These are phyloP conservation scores for Formica exsecta DNA, from an alignment of 1,140 invertebrate species.

Conservation along the genomic window DNA sequence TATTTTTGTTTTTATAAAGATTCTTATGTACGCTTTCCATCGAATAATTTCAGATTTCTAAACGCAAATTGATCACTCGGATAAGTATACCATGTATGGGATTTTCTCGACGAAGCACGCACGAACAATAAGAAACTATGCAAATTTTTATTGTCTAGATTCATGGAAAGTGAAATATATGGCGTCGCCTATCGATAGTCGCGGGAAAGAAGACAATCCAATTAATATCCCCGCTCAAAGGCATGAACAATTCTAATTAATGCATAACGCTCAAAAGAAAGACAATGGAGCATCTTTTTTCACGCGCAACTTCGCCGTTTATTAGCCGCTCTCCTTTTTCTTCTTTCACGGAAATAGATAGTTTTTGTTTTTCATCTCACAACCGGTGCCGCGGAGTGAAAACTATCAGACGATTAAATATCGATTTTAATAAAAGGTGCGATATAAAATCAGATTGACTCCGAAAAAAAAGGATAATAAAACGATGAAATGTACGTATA, in stretches of 20 bases:
- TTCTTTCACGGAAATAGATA: background rate
- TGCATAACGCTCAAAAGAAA: slow-evolving; percentile 11
- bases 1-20: background rate
- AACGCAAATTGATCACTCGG: slow-evolving; percentile 5
- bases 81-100: background rate
- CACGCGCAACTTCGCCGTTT: slow-evolving; percentile 10
- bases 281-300: slow-evolving; percentile 34
- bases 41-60: background rate
- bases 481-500: no score
- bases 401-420: slow-evolving; percentile 5
- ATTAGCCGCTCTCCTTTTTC: slow-evolving; percentile 10
- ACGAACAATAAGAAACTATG: slow-evolving; percentile 42
- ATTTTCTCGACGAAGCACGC: background rate
- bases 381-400: background rate
- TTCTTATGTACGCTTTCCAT: background rate
- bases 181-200: slow-evolving; percentile 21
- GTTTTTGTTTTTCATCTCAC: background rate
- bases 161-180: slow-evolving; percentile 33
- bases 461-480: no score
- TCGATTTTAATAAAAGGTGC: background rate
- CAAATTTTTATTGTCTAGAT: slow-evolving; percentile 43
- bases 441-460: background rate
- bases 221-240: slow-evolving; percentile 36
- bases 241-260: slow-evolving; percentile 58
- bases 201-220: slow-evolving; percentile 32